Evolutionary conservation across 2,888 invertebrate genomes (phyloP).

Genomic region (Drosophila peninsularis): DNA sequence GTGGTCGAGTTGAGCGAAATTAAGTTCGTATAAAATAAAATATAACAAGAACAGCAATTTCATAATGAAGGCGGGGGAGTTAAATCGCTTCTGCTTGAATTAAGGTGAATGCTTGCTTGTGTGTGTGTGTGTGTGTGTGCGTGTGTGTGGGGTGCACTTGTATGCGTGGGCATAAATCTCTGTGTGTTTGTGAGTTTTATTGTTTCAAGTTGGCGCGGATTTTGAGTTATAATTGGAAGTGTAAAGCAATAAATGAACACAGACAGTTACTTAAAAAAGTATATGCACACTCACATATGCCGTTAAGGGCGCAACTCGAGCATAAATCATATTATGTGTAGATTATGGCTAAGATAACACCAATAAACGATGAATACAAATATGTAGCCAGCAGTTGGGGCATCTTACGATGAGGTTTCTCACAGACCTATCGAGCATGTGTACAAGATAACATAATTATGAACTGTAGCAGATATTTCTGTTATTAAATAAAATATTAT

Average conservation of each 20-base stretch:
- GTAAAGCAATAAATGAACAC: slow-evolving; percentile 68
- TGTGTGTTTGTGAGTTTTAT: slow-evolving; percentile 58
- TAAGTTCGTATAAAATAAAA: slow-evolving; percentile 80
- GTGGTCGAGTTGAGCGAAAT: slow-evolving; percentile 71
- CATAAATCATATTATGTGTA: background rate
- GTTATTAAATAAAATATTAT: background rate
- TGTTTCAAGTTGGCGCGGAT: slow-evolving; percentile 73
- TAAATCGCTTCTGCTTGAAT: slow-evolving; percentile 75
- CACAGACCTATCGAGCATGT: background rate
- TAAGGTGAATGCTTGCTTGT: slow-evolving; percentile 62
- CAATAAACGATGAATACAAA: background rate
- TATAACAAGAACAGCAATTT: slow-evolving; percentile 65
- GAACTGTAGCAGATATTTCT: too few relatives aligned
- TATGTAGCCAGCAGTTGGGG: background rate
- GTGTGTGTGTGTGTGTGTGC: background rate
- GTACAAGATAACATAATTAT: background rate
- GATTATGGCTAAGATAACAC: background rate
- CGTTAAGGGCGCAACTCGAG: background rate
- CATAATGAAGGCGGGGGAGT: slow-evolving; percentile 74
- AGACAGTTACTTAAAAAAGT: slow-evolving; percentile 14
- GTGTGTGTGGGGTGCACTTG: slow-evolving; percentile 5
- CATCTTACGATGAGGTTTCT: background rate
- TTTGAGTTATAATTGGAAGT: slow-evolving; percentile 75
- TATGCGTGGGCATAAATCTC: slow-evolving; percentile 63
- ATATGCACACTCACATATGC: background rate